Evolutionary conservation across 2,888 invertebrate species (phyloP).

Genomic region (Ceriagrion tenellum): DNA sequence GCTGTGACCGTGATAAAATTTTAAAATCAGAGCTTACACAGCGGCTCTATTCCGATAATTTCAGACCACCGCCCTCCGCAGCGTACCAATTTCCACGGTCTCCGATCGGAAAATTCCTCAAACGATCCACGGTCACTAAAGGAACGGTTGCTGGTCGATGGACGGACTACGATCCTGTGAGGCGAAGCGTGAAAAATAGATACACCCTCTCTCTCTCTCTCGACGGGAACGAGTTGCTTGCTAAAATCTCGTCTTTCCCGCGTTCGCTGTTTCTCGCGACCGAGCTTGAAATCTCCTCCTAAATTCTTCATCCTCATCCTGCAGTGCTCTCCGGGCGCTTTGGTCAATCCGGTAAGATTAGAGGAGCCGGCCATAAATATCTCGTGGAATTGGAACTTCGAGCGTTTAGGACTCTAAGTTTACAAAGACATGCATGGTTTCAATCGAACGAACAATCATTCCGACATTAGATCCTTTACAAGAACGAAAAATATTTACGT

Average conservation of each 20-base stretch:
- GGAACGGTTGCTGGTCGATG: not conserved
- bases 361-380: not conserved
- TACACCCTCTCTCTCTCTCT: not conserved
- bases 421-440: too few relatives aligned
- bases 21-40: not conserved
- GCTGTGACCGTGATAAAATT: not conserved
- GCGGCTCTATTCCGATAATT: not conserved
- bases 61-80: not conserved
- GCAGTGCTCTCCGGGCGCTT: not conserved
- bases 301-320: not conserved
- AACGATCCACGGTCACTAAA: not conserved
- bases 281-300: not conserved
- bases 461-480: too few relatives aligned
- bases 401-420: not conserved
- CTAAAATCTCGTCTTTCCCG: not conserved
- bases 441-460: not conserved
- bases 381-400: not conserved
- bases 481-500: too few relatives aligned
- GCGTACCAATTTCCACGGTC: not conserved
- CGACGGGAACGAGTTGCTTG: not conserved
- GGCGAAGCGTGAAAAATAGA: constrained; percentile 3
- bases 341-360: not conserved
- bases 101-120: not conserved
- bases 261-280: not conserved
- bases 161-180: not conserved